Conservation (phyloP, 2,888 invertebrate genomes). For the Melinaea marsaeus region DNA sequence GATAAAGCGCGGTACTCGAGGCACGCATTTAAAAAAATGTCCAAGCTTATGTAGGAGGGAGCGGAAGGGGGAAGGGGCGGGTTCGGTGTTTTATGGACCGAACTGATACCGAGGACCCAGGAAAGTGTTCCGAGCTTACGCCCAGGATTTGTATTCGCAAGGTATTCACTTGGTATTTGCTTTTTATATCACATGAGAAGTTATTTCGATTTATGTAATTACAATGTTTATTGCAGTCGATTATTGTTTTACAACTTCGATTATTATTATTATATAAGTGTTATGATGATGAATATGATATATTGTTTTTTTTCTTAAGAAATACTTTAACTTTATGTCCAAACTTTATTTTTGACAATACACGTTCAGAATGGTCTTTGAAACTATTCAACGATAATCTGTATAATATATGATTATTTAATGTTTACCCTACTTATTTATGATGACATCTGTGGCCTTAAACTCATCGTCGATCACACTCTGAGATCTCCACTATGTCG, state of each 20-base stretch:
- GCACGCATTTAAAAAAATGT: slow-evolving; percentile 73
- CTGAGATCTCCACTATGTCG: slow-evolving; percentile 50
- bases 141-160: slow-evolving; percentile 67
- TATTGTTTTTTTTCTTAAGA: background rate
- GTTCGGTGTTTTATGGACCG: slow-evolving; percentile 70
- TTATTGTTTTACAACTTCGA: slow-evolving; percentile 8
- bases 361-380: too few relatives aligned
- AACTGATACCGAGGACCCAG: slow-evolving; percentile 71
- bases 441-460: slow-evolving; percentile 45
- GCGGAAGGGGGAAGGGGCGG: slow-evolving; percentile 42
- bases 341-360: slow-evolving; percentile 16
- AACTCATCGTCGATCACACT: slow-evolving; percentile 73
- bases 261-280: background rate
- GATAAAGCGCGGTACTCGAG: slow-evolving; percentile 62
- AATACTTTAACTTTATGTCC: background rate
- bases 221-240: slow-evolving; percentile 15
- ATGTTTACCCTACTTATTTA: slow-evolving; percentile 21
- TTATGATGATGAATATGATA: background rate
- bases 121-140: slow-evolving; percentile 70
- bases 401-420: background rate
- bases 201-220: slow-evolving; percentile 24
- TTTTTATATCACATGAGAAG: slow-evolving; percentile 41
- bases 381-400: too few relatives aligned
- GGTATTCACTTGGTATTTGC: slow-evolving; percentile 64
- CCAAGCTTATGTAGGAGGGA: slow-evolving; percentile 57